phyloP scores from a whole-genome alignment of 1,140 invertebrate species.

The Scaptomyza graminum region DNA sequence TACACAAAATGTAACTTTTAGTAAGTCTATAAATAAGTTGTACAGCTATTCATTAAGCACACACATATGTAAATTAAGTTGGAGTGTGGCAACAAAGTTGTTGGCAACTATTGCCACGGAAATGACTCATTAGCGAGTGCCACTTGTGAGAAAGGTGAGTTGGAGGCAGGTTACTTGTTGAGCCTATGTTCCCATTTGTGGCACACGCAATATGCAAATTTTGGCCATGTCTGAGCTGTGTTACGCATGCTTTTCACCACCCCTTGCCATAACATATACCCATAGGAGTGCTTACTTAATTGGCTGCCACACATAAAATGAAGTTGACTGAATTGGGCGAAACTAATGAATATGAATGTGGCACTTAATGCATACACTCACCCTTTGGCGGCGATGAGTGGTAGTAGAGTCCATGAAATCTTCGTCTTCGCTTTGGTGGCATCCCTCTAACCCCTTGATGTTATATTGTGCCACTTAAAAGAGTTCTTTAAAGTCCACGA shows the following conservation, averaged over 20 bases:
- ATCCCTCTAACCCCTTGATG: constrained; percentile 34
- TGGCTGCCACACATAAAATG: constrained; percentile 56
- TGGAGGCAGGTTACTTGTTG: constrained; percentile 54
- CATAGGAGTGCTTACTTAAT: constrained; percentile 46
- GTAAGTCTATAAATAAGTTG: not conserved
- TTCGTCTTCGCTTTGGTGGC: constrained; percentile 77
- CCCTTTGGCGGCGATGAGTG: constrained; percentile 86
- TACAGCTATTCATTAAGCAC: constrained; percentile 1
- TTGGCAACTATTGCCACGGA: constrained; percentile 68
- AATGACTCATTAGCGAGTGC: constrained; percentile 76
- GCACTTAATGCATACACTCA: constrained; percentile 65
- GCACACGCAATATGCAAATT: constrained; percentile 79
- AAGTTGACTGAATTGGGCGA: constrained; percentile 64
- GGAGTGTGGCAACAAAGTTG: constrained; percentile 37
- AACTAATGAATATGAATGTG: constrained; percentile 53
- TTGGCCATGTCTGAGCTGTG: constrained; percentile 48
- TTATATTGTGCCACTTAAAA: not conserved
- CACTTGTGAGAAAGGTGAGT: constrained; percentile 37
- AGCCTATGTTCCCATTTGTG: constrained; percentile 46
- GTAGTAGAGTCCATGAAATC: constrained; percentile 85
- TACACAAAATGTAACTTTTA: not conserved
- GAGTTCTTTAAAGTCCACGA: constrained; percentile 54
- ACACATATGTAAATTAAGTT: constrained; percentile 26
- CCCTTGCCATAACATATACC: not conserved
- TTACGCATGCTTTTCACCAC: constrained; percentile 20